Conservation (phyloP, 1,140 invertebrate genomes). For the Hycleus phaleratus region DNA sequence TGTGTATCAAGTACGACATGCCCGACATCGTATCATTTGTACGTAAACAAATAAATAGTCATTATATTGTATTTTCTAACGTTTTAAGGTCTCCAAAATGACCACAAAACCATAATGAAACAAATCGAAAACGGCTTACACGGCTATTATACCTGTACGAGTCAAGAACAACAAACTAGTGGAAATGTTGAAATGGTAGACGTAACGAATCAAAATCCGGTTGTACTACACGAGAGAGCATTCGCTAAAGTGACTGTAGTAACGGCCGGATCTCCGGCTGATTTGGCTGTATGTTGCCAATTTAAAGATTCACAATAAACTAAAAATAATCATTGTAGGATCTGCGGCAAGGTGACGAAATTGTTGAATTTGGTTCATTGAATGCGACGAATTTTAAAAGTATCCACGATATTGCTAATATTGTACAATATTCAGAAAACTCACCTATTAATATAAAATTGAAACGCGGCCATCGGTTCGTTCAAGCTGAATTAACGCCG, state of each 20-base stretch:
- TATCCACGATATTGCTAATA: slow-evolving; percentile 56
- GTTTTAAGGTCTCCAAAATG: slow-evolving; percentile 76
- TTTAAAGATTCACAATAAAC: not conserved
- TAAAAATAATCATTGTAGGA: slow-evolving; percentile 52
- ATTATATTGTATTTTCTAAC: too few species aligned
- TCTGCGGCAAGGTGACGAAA: slow-evolving; percentile 61
- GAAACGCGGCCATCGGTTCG: slow-evolving; percentile 45
- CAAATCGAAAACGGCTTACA: slow-evolving; percentile 72
- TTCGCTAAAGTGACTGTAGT: slow-evolving; percentile 71
- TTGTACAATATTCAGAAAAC: slow-evolving; percentile 69
- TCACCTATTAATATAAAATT: slow-evolving; percentile 54
- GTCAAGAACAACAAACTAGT: not conserved
- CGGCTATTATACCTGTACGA: slow-evolving; percentile 44
- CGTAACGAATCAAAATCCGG: slow-evolving; percentile 2
- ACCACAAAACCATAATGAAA: slow-evolving; percentile 77
- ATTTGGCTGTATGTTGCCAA: slow-evolving; percentile 54
- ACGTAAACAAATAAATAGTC: slow-evolving; percentile 38
- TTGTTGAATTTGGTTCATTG: slow-evolving; percentile 79
- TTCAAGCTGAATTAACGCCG: slow-evolving; percentile 56
- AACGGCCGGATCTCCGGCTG: slow-evolving; percentile 69
- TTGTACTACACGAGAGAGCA: slow-evolving; percentile 33
- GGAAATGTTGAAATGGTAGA: slow-evolving; percentile 21
- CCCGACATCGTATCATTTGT: slow-evolving; percentile 83
- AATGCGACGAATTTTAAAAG: slow-evolving; percentile 64
- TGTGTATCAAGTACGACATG: slow-evolving; percentile 81